A percentile compares a stretch with the other conserved stretches of the same genome.
Evolutionary conservation across 1,140 invertebrate species (phyloP).

Genomic region (Drosophila nebulosa): DNA sequence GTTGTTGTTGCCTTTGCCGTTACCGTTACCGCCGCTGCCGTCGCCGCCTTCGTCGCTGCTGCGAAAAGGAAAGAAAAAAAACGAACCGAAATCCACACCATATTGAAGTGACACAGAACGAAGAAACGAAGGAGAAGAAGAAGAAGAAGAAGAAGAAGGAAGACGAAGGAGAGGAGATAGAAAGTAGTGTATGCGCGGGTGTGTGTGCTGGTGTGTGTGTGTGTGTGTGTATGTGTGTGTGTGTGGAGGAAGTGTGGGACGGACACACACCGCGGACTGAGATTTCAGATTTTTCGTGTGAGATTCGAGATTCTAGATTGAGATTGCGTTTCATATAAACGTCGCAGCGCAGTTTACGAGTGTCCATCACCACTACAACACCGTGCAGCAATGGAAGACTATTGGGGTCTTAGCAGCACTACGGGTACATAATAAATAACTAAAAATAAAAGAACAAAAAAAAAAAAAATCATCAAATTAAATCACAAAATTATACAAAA

Average conservation of each 20-base stretch:
- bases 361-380: constrained; percentile 78
- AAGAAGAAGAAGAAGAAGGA: not conserved
- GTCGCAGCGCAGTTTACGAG: constrained; percentile 76
- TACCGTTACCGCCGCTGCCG: not conserved
- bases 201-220: not conserved
- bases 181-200: too few relatives aligned
- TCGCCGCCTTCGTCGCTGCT: not conserved
- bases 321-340: constrained; percentile 72
- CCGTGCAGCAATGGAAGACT: constrained; percentile 81
- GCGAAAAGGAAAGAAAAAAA: constrained; percentile 28
- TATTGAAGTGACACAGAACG: constrained; percentile 54
- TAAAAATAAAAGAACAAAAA: constrained; percentile 8
- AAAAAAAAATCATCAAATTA: constrained; percentile 14
- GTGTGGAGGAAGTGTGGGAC: not conserved
- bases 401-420: constrained; percentile 80
- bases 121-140: not conserved
- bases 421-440: constrained; percentile 67
- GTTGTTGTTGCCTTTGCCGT: not conserved
- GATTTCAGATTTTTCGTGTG: constrained; percentile 28
- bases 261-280: constrained; percentile 35
- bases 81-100: constrained; percentile 64
- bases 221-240: too few relatives aligned
- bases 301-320: constrained; percentile 42
- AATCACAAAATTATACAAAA: constrained; percentile 19
- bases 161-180: too few relatives aligned